Conservation (phyloP, 2,797 vertebrate species). For the Cetoscarus ocellatus region DNA sequence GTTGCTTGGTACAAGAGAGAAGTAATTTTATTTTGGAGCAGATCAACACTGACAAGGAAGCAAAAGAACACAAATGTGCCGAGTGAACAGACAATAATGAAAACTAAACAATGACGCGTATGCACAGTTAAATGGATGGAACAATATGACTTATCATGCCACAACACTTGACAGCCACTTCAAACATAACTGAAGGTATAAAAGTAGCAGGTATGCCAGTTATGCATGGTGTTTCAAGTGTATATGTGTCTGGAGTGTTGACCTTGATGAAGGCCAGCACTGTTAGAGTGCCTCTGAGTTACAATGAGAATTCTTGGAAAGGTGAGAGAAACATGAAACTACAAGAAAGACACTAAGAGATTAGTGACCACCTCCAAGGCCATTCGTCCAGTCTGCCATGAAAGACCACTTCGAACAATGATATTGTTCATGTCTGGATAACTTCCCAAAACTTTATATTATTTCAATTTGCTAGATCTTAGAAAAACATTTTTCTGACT, state of each 20-base stretch:
- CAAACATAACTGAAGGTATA: neutral
- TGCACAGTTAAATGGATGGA: neutral
- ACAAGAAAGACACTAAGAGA: neutral
- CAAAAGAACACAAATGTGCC: neutral
- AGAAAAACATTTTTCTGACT: no score
- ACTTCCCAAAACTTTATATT: neutral
- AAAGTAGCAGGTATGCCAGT: neutral
- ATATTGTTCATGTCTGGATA: neutral
- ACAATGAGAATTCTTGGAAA: conserved; percentile 36
- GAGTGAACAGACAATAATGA: neutral
- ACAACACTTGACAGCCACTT: neutral
- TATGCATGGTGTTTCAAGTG: neutral
- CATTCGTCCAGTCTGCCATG: neutral
- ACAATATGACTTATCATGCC: neutral
- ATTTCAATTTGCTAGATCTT: no score
- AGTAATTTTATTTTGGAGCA: neutral
- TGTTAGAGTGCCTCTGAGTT: neutral
- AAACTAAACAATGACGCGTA: neutral
- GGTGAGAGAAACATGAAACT: conserved; percentile 38
- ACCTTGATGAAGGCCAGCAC: neutral
- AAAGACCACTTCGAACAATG: neutral
- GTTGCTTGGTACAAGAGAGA: neutral
- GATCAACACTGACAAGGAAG: neutral
- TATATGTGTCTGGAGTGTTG: neutral
- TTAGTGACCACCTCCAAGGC: neutral